Evolutionary conservation across 2,797 vertebrate genomes (phyloP).

Genomic region (Enteromius paludinosus): DNA sequence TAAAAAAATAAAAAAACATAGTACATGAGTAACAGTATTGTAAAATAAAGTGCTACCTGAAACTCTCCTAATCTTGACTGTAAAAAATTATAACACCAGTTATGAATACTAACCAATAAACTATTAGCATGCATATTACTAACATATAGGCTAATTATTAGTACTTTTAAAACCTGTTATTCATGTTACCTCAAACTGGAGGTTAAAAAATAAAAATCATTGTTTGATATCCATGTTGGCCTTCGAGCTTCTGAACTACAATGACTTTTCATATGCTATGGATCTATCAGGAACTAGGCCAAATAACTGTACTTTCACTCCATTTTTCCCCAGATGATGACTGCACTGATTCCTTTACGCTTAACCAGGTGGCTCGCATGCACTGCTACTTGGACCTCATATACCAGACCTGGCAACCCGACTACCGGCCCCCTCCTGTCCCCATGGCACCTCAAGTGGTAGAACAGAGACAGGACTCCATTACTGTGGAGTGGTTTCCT

Average conservation of each 20-base stretch:
- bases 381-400: conserved; percentile 98
- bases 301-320: not conserved
- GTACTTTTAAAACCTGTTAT: not conserved
- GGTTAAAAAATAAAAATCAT: not conserved
- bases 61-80: not conserved
- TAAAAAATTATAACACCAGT: not conserved
- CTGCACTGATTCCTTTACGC: conserved; percentile 95
- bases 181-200: not conserved
- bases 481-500: conserved; percentile 95
- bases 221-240: not conserved
- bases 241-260: not conserved
- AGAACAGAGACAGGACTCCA: conserved; percentile 79
- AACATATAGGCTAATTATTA: not conserved
- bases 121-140: not conserved
- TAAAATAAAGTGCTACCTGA: not conserved
- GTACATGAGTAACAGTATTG: no score
- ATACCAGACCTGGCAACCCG: conserved; percentile 93
- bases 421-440: conserved; percentile 86
- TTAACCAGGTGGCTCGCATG: conserved; percentile 98
- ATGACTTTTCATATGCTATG: not conserved
- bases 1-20: no score
- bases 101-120: not conserved
- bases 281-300: not conserved
- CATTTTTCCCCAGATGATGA: conserved; percentile 84
- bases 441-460: conserved; percentile 91